Conservation (phyloP, 1,140 invertebrate genomes). For the Samia ricini region DNA sequence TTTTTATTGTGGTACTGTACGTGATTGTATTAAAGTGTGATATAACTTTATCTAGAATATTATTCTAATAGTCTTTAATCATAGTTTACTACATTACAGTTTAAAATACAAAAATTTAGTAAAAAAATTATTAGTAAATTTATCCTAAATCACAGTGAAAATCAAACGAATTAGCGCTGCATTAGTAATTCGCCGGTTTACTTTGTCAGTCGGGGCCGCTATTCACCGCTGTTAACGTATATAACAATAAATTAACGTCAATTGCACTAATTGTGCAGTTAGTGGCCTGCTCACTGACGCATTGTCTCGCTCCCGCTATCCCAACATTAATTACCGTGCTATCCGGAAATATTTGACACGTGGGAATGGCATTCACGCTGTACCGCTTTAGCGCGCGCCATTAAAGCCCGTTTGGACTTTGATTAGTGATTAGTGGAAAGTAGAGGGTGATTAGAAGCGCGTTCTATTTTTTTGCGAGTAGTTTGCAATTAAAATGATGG, state of each 20-base stretch:
- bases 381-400: no score
- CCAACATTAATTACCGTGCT: slow-evolving; percentile 42
- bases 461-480: no score
- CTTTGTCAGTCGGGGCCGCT: background rate
- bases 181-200: background rate
- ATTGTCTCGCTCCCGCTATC: slow-evolving; percentile 55
- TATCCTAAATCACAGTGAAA: background rate
- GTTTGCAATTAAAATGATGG: no score
- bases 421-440: no score
- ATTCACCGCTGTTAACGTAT: slow-evolving; percentile 30
- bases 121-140: background rate
- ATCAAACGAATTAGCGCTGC: background rate
- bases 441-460: no score
- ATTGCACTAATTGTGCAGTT: slow-evolving; percentile 74
- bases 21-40: no score
- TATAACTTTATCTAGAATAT: no score
- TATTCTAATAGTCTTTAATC: no score
- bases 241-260: slow-evolving; percentile 71
- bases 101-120: background rate
- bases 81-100: background rate
- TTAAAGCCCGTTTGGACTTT: no score
- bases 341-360: slow-evolving; percentile 44
- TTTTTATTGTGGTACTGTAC: no score
- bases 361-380: slow-evolving; percentile 35
- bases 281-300: slow-evolving; percentile 56